Percentiles rank a stretch among this genome's conserved stretches.
Evolutionary conservation across 2,797 vertebrate genomes (phyloP).

Genomic region (Phataginus tetradactyla): DNA sequence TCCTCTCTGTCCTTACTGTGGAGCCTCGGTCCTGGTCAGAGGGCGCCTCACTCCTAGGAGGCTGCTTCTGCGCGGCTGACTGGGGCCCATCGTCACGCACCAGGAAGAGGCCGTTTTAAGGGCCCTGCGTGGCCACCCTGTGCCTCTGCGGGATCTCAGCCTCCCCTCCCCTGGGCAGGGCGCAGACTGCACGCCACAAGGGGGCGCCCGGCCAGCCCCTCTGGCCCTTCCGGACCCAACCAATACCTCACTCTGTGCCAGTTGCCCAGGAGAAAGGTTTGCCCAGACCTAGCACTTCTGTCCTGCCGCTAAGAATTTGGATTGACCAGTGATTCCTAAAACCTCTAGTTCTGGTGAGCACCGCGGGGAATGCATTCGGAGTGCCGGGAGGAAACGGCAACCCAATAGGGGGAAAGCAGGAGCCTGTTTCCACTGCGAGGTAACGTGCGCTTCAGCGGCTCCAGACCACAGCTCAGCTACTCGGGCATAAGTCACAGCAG

Average conservation of each 20-base stretch:
- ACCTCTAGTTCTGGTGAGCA: background rate
- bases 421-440: background rate
- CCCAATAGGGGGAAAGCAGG: background rate
- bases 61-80: background rate
- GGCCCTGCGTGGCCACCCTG: fast-evolving
- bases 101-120: background rate
- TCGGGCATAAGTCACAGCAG: background rate
- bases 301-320: background rate
- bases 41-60: background rate
- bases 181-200: fast-evolving
- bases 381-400: background rate
- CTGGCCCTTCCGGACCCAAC: background rate
- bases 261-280: background rate
- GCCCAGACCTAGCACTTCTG: background rate
- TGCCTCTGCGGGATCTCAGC: background rate
- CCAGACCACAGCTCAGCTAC: background rate
- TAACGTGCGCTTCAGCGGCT: background rate
- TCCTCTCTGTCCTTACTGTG: background rate
- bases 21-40: background rate
- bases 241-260: background rate
- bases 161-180: background rate
- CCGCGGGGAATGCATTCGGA: background rate
- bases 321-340: background rate
- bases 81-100: too few species aligned
- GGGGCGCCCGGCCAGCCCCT: fast-evolving